A percentile compares a stretch with the other conserved stretches of the same genome.
These are phyloP conservation scores for Apocrypta bakeri DNA, from an alignment of 1,140 invertebrate genomes.

Conservation along the genomic window DNA sequence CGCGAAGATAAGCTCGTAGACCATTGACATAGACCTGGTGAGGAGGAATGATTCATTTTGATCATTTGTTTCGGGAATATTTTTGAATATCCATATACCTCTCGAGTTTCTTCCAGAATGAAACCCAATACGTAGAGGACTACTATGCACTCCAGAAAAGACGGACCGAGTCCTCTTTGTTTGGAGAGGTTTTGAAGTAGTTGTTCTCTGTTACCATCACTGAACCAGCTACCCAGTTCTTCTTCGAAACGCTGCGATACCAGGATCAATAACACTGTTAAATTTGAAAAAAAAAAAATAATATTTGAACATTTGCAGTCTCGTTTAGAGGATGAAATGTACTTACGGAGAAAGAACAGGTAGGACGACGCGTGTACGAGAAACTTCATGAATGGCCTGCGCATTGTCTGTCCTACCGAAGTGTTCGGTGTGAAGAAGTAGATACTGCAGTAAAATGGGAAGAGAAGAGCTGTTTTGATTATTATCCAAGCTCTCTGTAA, in stretches of 20 bases:
- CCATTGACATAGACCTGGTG: slow-evolving; percentile 88
- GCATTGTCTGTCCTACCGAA: slow-evolving; percentile 84
- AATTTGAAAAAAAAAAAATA: background rate
- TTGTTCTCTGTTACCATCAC: slow-evolving; percentile 79
- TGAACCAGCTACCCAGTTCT: slow-evolving; percentile 82
- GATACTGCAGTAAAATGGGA: slow-evolving; percentile 88
- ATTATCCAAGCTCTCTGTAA: slow-evolving; percentile 83
- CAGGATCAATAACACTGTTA: slow-evolving; percentile 86
- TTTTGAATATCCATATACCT: slow-evolving; percentile 67
- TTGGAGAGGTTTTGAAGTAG: slow-evolving; percentile 74
- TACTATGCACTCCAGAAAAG: slow-evolving; percentile 85
- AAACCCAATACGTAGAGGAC: slow-evolving; percentile 88
- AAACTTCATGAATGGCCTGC: slow-evolving; percentile 96
- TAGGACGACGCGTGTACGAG: slow-evolving; percentile 94
- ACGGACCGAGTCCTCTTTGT: slow-evolving; percentile 87
- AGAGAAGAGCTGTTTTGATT: slow-evolving; percentile 84
- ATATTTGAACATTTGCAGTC: background rate
- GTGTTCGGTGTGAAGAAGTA: slow-evolving; percentile 89
- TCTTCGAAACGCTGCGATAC: slow-evolving; percentile 90
- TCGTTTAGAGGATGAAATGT: background rate
- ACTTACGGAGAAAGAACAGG: slow-evolving; percentile 91
- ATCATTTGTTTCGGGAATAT: no score
- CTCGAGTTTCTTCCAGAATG: slow-evolving; percentile 92
- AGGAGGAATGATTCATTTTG: no score
- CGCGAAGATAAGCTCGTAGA: slow-evolving; percentile 86